Evolutionary conservation across 2,888 invertebrate genomes (phyloP).

Genomic region (Pollenia amentaria): DNA sequence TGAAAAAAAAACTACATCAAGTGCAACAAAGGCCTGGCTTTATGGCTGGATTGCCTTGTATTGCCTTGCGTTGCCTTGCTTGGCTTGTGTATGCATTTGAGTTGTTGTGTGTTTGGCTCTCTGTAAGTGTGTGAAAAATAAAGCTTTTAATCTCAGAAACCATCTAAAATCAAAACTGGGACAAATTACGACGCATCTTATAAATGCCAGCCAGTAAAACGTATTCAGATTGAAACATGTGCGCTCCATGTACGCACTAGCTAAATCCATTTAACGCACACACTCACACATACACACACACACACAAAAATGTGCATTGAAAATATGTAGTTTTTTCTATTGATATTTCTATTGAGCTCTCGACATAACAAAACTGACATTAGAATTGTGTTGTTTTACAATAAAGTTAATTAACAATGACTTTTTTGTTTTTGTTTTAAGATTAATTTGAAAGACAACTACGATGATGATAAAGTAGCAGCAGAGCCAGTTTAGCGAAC

Average conservation of each 20-base stretch:
- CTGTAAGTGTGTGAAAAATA: constrained; percentile 56
- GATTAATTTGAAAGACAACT: constrained; percentile 37
- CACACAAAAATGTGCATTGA: neutral
- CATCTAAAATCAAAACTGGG: constrained; percentile 75
- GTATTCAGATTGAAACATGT: constrained; percentile 49
- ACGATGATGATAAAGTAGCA: neutral
- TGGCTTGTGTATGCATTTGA: constrained; percentile 13
- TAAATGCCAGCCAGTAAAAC: constrained; percentile 48
- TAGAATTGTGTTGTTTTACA: constrained; percentile 49
- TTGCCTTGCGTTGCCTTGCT: constrained; percentile 34
- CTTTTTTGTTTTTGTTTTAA: constrained; percentile 34
- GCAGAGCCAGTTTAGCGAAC: constrained; percentile 63
- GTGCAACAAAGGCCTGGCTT: constrained; percentile 60
- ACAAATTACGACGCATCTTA: constrained; percentile 76
- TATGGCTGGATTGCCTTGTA: constrained; percentile 40
- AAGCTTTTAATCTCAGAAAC: constrained; percentile 66
- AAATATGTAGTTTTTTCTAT: constrained; percentile 30
- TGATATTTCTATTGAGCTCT: constrained; percentile 35
- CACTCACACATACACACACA: neutral
- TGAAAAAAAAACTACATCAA: constrained; percentile 55
- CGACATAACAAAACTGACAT: constrained; percentile 28
- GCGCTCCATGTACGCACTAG: constrained; percentile 45
- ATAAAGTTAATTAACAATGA: constrained; percentile 58
- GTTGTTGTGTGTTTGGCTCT: neutral
- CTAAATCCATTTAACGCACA: constrained; percentile 17